Evolutionary conservation across 1,140 invertebrate species (phyloP).

Genomic region (Lutraria rhynchaena): DNA sequence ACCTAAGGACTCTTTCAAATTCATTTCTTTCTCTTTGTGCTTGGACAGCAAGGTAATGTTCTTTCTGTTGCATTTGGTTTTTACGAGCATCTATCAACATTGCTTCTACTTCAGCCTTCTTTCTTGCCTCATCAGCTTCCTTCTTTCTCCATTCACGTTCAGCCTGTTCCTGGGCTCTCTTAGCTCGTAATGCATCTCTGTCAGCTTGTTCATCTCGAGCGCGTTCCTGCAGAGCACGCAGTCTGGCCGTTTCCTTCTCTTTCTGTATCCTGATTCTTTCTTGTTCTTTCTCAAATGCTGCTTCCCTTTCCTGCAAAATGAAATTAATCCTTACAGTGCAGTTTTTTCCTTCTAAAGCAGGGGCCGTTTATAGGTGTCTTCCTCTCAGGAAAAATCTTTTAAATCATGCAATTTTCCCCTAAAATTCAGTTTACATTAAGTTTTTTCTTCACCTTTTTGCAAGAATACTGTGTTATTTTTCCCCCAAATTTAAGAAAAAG

Average conservation of each 20-base stretch:
- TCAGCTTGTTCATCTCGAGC: conserved; percentile 81
- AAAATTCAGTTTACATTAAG: too few relatives aligned
- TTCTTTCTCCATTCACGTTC: conserved; percentile 82
- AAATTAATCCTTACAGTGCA: too few relatives aligned
- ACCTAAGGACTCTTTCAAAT: conserved; percentile 82
- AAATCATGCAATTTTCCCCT: too few relatives aligned
- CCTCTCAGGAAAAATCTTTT: too few relatives aligned
- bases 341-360: too few relatives aligned
- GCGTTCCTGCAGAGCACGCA: conserved; percentile 81
- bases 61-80: conserved; percentile 81
- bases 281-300: conserved; percentile 81
- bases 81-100: conserved; percentile 80
- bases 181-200: conserved; percentile 81
- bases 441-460: too few relatives aligned
- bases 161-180: conserved; percentile 81
- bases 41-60: conserved; percentile 82
- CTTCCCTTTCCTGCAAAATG: conserved; percentile 79
- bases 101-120: conserved; percentile 80
- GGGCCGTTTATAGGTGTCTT: too few relatives aligned
- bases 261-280: conserved; percentile 81
- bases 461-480: too few relatives aligned
- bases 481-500: too few relatives aligned
- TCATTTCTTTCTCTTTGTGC: conserved; percentile 81
- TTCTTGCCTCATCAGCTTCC: conserved; percentile 78
- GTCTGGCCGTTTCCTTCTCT: conserved; percentile 81